Base-by-base conservation (phyloP, 2,888 invertebrate genomes). In the Sclerodermus sp. region DNA sequence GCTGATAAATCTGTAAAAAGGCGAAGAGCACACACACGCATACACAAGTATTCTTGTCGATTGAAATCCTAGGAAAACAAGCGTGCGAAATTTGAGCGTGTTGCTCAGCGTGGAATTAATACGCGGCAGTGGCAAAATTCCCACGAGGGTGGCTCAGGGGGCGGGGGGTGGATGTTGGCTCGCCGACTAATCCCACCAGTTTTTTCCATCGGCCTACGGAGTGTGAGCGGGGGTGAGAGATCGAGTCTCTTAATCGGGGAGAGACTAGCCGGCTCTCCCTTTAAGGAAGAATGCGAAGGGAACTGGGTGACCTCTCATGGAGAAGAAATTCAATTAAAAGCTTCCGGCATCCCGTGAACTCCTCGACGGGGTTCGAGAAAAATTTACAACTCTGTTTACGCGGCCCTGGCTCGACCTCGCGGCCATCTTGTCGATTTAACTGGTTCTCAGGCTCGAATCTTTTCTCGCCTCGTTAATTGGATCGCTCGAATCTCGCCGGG, bases 311-410 rank as follows among this genome's bases (percentile, higher is more conserved):
- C 23, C 23, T 23, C 23, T 23, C 23, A 23, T 23, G 23, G 8
- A 8, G 23, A 23, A 5, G 47, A 49, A 55, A 66, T 71, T 68
- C 57, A 68, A 69, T 71, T 69, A 66, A 63, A 57, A 48, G 47
- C 52, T 42, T 30, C 34, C 17, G 39, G 40, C 37, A 15, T 23
- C 23, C 23, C 3, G 23, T 23, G 23, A 23, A 23, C 23, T 23
- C 23, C 23, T 23, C n/a, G 23, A 8, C 23, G 23, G 8, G 23
- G 8, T 23, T 23, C 14, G 48, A 51, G 64, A 69, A 66, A 69
- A 67, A 70, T 71, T 71, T 71, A 71, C 66, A 66, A 64, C 55
- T 62, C 60, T 73, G 71, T 71, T 71, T 73, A 70, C 69, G 64
- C 55, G 49, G 57, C 55, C 23, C 23, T 51, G 52, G 30, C 36